Base-by-base conservation (phyloP, 2,113 vertebrate genomes). In the Chloebia gouldiae region DNA sequence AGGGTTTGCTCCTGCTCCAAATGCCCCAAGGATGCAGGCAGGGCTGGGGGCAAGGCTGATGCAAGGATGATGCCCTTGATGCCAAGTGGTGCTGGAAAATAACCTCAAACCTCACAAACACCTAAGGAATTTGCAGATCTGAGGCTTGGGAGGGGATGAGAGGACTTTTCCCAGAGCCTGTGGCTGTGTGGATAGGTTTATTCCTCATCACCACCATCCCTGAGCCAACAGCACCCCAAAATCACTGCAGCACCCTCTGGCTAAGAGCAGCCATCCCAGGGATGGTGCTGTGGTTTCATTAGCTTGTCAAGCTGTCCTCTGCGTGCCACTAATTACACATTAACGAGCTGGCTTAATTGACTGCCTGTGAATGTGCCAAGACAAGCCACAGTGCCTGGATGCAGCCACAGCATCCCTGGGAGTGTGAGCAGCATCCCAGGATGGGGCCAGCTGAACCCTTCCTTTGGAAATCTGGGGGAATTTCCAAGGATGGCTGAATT, bases 161-260 rank as follows among this genome's bases (percentile, higher is more conserved):
- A 19, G 20, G 17, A 44, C 7, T 53, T 86, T n/a, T 25, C 37
- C 56, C 0, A 0, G 13, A 57, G 30, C 7, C 0, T 5, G 17
- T n/a, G 60, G 50, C 16, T 53, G n/a, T 4, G 0, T 51, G 35
- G n/a, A 12, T 27, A 28, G 24, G 10, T 65, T 65, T 81, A 4
- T 19, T 23, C 30, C 24, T 89, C 50, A 13, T 53, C 66, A 9
- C 5, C 19, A 2, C 23, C 33, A 37, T 0, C 17, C 30, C 35
- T 0, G 0, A 50, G 54, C 33, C 70, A 53, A 56, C 75, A 88
- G 60, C 86, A 68, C 70, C 78, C 77, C 22, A 2, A 65, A 72
- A 70, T 49, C 87, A n/a, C 60, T 3, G 0, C 79, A 39, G 40
- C 88, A 61, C 20, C 65, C 66, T 44, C 20, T 6, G 3, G 73